phyloP scores from a whole-genome alignment of 2,113 vertebrate species.

The Antigone vipio region DNA sequence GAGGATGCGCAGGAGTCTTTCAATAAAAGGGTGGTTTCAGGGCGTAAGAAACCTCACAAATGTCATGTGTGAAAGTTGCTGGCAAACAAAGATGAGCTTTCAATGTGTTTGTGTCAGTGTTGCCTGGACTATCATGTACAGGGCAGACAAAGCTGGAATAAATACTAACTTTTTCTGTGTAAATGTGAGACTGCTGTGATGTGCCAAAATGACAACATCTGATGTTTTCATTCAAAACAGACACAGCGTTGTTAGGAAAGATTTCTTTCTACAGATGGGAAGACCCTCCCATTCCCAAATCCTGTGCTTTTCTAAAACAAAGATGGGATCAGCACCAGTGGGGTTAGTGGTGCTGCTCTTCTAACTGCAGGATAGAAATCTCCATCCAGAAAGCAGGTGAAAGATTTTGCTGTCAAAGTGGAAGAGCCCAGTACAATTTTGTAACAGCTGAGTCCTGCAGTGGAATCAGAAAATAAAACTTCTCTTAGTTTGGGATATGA shows the following conservation, averaged over 20 bases:
- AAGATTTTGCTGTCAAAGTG: not conserved
- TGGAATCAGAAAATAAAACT: not conserved
- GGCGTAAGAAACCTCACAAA: not conserved
- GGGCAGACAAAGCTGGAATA: constrained; percentile 51
- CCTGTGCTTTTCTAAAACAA: not conserved
- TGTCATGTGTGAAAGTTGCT: not conserved
- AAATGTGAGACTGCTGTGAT: not conserved
- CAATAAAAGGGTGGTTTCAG: not conserved
- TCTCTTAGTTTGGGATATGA: not conserved
- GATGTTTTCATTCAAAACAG: constrained; percentile 16
- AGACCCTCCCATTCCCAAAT: not conserved
- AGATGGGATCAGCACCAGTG: not conserved
- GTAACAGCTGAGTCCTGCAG: not conserved
- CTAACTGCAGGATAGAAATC: not conserved
- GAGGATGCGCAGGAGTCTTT: not conserved
- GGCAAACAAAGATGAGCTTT: not conserved
- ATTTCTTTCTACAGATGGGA: not conserved
- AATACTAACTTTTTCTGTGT: not conserved
- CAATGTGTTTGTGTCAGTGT: not conserved
- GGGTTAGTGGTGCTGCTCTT: not conserved
- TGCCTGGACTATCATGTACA: not conserved
- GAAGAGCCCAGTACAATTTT: not conserved
- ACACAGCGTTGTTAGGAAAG: not conserved
- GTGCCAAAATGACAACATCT: constrained; percentile 33
- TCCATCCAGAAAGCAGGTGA: not conserved